These are phyloP conservation scores for Chiridota heheva DNA, from an alignment of 35 echinoderm and acorn worm genomes.

Conservation along the genomic window DNA sequence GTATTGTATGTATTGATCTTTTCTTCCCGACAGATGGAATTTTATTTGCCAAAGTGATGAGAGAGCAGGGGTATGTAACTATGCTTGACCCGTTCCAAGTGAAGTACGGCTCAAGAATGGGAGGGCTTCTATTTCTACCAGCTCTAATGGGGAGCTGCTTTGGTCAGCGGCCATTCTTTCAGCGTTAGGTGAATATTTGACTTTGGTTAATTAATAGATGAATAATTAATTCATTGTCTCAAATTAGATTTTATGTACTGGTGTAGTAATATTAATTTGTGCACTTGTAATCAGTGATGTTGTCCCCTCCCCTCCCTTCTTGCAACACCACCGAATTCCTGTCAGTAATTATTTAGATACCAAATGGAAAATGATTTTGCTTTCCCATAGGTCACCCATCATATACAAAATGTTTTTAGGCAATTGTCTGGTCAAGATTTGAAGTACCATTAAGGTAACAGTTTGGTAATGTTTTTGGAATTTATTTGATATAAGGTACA, in stretches of 20 bases:
- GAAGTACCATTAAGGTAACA: too few relatives aligned
- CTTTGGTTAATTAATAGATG: not conserved
- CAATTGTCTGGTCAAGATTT: too few relatives aligned
- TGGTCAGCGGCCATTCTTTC: slow-evolving; percentile 93
- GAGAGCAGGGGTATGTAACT: slow-evolving; percentile 94
- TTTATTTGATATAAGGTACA: too few relatives aligned
- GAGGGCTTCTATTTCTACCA: slow-evolving; percentile 89
- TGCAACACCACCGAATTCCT: not conserved
- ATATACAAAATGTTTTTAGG: too few relatives aligned
- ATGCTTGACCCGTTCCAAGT: slow-evolving; percentile 96
- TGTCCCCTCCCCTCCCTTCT: not conserved
- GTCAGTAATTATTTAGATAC: not conserved
- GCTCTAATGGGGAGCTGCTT: slow-evolving; percentile 84
- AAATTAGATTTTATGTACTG: not conserved
- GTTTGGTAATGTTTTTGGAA: too few relatives aligned
- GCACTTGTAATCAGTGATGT: not conserved
- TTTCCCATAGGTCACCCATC: too few relatives aligned
- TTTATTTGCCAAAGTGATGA: slow-evolving; percentile 94
- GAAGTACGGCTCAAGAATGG: slow-evolving; percentile 93
- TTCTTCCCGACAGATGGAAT: slow-evolving; percentile 65
- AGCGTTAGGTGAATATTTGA: slow-evolving; percentile 72
- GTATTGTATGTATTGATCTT: too few relatives aligned
- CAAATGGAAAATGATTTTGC: too few relatives aligned
- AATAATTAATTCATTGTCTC: not conserved
- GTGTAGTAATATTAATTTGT: not conserved